phyloP scores from a whole-genome alignment of 2,888 invertebrate genomes.

The Brachypalpus laphriformis region DNA sequence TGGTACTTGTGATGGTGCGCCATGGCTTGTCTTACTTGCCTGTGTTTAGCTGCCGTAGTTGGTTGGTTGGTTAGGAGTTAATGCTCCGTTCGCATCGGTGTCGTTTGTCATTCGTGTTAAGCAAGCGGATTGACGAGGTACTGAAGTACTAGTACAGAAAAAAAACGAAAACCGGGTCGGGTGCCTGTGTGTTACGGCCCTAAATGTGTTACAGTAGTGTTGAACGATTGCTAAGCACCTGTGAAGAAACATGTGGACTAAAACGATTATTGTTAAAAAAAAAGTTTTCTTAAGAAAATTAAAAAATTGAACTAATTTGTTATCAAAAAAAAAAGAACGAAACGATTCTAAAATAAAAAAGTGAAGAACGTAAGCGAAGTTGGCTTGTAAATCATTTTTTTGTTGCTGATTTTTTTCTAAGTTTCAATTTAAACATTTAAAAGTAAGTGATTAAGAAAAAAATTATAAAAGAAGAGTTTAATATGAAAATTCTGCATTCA shows the following conservation, averaged over 20 bases:
- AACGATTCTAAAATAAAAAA: neutral
- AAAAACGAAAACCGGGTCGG: slow-evolving; percentile 20
- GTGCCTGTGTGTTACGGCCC: slow-evolving; percentile 14
- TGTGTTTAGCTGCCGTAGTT: neutral
- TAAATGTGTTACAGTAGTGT: slow-evolving; percentile 26
- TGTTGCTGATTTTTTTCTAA: slow-evolving; percentile 4
- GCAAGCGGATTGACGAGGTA: slow-evolving; percentile 64
- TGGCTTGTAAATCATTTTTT: neutral
- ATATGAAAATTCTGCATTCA: neutral
- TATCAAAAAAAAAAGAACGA: slow-evolving; percentile 5
- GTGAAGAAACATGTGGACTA: slow-evolving; percentile 3
- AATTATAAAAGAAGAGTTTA: too few relatives aligned
- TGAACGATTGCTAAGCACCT: neutral
- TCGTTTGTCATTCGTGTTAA: slow-evolving; percentile 69
- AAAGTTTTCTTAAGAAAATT: neutral
- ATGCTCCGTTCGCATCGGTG: slow-evolving; percentile 61
- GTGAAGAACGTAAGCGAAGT: neutral
- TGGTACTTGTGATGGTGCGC: slow-evolving; percentile 63
- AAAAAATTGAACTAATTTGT: slow-evolving; percentile 8
- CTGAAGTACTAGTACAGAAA: neutral
- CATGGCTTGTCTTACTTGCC: neutral
- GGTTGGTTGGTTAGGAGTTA: slow-evolving; percentile 27
- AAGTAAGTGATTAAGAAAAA: slow-evolving; percentile 5
- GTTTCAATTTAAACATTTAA: neutral
- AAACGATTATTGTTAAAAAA: neutral